Evolutionary conservation across 2,113 vertebrate genomes (phyloP).

Genomic region (Oncorhynchus nerka): DNA sequence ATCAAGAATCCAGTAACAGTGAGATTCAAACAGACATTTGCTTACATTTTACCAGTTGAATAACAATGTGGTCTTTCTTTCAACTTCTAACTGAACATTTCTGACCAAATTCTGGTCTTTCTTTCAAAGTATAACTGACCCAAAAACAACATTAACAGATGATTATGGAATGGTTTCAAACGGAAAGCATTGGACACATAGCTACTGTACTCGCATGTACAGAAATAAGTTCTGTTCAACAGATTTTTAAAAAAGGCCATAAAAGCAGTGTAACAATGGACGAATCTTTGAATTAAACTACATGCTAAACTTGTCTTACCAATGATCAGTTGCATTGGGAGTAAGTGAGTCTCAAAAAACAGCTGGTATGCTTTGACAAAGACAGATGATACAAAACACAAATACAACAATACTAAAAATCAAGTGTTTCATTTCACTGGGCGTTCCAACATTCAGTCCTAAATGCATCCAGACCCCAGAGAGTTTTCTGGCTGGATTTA

Average conservation of each 20-base stretch:
- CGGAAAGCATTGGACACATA: neutral
- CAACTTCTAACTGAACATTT: too few relatives aligned
- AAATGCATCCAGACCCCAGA: neutral
- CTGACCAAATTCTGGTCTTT: neutral
- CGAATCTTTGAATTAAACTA: neutral
- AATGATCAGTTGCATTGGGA: neutral
- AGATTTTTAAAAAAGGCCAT: neutral
- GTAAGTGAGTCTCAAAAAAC: neutral
- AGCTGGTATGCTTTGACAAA: neutral
- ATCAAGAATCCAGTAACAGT: constrained; percentile 9
- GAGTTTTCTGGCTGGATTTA: neutral
- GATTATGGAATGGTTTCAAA: neutral
- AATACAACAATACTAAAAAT: neutral
- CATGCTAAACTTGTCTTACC: neutral
- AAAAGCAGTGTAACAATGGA: neutral
- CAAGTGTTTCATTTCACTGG: neutral
- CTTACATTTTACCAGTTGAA: constrained; percentile 5
- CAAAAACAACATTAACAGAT: constrained; percentile 15
- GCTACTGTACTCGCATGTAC: neutral
- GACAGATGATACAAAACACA: neutral
- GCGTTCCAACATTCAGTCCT: constrained; percentile 1
- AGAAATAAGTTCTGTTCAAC: neutral
- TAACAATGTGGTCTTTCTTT: constrained; percentile 1
- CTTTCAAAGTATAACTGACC: constrained; percentile 12
- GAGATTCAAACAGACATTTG: neutral